Evolutionary conservation across 2,113 vertebrate species (phyloP), one percentile per base, ranked within the genome.

Genomic region (Oncorhynchus masou): DNA sequence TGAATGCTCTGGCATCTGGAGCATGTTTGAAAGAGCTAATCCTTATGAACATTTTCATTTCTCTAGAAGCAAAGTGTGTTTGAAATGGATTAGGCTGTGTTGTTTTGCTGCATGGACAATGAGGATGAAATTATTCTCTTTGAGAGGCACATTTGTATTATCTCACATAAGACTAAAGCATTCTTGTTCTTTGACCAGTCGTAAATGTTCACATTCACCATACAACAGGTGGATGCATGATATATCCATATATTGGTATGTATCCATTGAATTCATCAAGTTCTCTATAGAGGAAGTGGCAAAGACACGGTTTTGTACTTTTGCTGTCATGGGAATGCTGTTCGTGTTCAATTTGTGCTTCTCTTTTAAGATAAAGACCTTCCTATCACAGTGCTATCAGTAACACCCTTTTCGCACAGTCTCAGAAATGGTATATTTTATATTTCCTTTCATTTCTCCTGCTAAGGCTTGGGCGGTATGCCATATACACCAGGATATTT

Each of bases 11-110:
- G 59, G n/a, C n/a, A 1, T 62, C n/a, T 22, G n/a, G 59, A 62
- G n/a, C 59, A 62, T 62, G 59, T 62, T 62, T 62, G 19, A 62
- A 24, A 24, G 59, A 62, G 59, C 20, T 62, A 62, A 62, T 62
- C 59, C 59, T 24, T 62, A 24, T 11, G 59, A n/a, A 22, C 20
- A 62, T 62, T 62, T 62, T 62, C n/a, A 62, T 22, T 62, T 62
- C 59, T 22, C 20, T 62, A 9, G 16, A 24, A 62, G 27, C 59
- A n/a, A 62, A 62, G 59, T 62, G 59, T 62, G n/a, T 62, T 62
- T 62, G 57, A 72, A 72, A 48, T 57, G 70, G 70, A 72, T 59
- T 57, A 72, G 70, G 25, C 70, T 62, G 59, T n/a, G 59, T n/a
- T 22, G 20, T 62, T n/a, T 22, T 62, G 1, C 51, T 22, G 59